These are phyloP conservation scores for Pachyrhynchus sulphureomaculatus DNA, from an alignment of 1,140 invertebrate species.

Conservation along the genomic window DNA sequence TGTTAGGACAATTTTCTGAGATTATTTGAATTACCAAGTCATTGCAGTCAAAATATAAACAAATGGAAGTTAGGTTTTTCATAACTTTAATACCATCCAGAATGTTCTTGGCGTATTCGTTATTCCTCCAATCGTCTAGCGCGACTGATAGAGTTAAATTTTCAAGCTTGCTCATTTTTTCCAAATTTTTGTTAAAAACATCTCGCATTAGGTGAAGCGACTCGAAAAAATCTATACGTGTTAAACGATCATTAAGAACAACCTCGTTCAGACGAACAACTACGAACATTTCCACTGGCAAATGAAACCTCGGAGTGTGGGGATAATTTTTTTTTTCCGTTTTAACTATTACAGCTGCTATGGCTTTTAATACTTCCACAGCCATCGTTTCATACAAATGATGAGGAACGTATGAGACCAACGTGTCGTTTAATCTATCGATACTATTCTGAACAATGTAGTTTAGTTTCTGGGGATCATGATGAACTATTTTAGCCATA, in stretches of 20 bases:
- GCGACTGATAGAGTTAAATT: conserved; percentile 67
- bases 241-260: conserved; percentile 62
- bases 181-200: conserved; percentile 65
- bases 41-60: conserved; percentile 70
- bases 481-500: too few relatives aligned
- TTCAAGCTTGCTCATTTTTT: conserved; percentile 62
- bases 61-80: conserved; percentile 61
- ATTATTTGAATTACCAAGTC: conserved; percentile 65
- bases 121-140: conserved; percentile 68
- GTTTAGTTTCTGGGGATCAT: too few relatives aligned
- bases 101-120: conserved; percentile 60
- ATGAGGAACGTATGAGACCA: too few relatives aligned
- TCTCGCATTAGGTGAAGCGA: conserved; percentile 74
- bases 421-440: too few relatives aligned
- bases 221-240: conserved; percentile 61
- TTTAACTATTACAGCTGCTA: too few relatives aligned
- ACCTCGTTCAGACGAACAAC: conserved; percentile 65
- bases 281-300: too few relatives aligned
- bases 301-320: too few relatives aligned
- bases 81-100: conserved; percentile 52
- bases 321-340: too few relatives aligned
- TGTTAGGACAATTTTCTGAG: conserved; percentile 59
- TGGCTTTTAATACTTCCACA: too few relatives aligned
- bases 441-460: too few relatives aligned
- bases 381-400: too few relatives aligned